Base-by-base conservation (phyloP, 2,797 vertebrate species). In the Myotis findleyi region DNA sequence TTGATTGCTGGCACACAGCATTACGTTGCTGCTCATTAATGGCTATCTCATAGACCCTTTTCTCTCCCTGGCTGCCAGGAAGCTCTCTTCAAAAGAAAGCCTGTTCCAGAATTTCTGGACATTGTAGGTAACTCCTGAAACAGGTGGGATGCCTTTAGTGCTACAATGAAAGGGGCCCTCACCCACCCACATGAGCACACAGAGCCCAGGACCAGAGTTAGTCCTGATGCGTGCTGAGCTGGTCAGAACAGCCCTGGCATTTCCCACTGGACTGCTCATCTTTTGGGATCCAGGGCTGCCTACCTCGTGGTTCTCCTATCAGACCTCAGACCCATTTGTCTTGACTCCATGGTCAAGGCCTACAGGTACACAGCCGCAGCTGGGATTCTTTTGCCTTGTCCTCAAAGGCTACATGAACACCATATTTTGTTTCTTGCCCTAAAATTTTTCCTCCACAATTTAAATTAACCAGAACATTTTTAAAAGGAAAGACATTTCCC, bases 381-480 rank as follows among this genome's bases (percentile, higher is more conserved):
- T 38, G 69, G 30, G 44, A 3, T 33, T 62, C 82, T 53, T 33
- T 3, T 27, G 47, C 30, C 33, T 81, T 33, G 12, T 30, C 89
- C 86, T 49, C 47, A 69, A 92, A 84, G 36, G 14, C 55, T 94
- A 81, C 55, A 5, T 47, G n/a, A 57, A 27, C 5, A 92, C 59
- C 21, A 18, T 4, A 49, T 57, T 90, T 73, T 81, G 33, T 57
- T 30, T 77, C n/a, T 25, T 38, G 51, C 20, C n/a, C 72, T 38
- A 80, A 66, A 3, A 18, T 83, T 84, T 88, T 91, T 36, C 87
- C 83, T 81, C 44, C 30, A 10, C 27, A 33, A 80, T 77, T 91
- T 81, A 95, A 97, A 82, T 96, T 33, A 93, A 72, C 86, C 75
- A 87, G 41, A 64, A 23, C 0, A 5, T 23, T 89, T 96, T 76